Percentiles rank a stretch among this genome's conserved stretches.
These are phyloP conservation scores for Rhinella marina DNA, from an alignment of 2,797 vertebrate species.

Conservation along the genomic window DNA sequence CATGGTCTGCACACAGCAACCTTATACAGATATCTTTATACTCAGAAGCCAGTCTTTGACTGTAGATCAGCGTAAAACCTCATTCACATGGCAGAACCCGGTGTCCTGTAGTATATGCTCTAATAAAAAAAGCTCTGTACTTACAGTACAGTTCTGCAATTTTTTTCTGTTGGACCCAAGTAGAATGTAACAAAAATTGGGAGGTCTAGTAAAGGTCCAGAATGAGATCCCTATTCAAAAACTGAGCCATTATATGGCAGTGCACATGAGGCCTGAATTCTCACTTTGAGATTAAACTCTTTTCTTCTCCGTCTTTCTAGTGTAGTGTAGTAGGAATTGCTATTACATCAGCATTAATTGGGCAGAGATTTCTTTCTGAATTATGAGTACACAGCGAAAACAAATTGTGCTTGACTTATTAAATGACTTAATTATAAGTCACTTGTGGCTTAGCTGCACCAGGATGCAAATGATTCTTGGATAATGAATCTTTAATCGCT, in stretches of 20 bases:
- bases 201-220: no score
- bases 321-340: neutral
- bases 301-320: neutral
- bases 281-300: neutral
- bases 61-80: no score
- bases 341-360: slow-evolving; percentile 50
- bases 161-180: no score
- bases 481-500: slow-evolving; percentile 58
- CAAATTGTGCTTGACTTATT: slow-evolving; percentile 56
- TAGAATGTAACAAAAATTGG: no score
- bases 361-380: slow-evolving; percentile 23
- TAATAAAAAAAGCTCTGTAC: no score
- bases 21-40: no score
- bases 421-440: slow-evolving; percentile 55
- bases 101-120: no score
- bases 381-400: slow-evolving; percentile 46
- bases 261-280: neutral
- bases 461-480: slow-evolving; percentile 43
- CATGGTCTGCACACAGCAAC: no score
- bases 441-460: slow-evolving; percentile 46
- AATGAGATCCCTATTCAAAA: neutral
- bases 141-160: no score
- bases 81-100: no score
- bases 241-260: neutral
- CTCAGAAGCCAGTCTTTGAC: no score